Conservation (phyloP, 2,797 vertebrate genomes). For the Neomorphus geoffroyi region DNA sequence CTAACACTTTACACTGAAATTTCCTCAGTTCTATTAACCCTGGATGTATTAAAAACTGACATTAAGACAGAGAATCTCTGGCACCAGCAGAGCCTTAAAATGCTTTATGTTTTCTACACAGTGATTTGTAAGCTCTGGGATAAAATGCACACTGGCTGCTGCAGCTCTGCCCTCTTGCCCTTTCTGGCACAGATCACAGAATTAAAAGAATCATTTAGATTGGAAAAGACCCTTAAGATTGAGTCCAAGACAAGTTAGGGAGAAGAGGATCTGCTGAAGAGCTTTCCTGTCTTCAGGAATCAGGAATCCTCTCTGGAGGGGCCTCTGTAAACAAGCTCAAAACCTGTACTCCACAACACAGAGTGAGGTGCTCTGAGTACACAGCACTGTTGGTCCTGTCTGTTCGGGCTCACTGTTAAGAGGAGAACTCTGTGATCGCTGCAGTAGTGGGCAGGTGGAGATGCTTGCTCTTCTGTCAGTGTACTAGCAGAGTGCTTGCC, state of each 20-base stretch:
- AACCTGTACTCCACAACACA: neutral
- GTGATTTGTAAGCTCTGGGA: neutral
- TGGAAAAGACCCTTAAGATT: neutral
- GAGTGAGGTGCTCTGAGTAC: neutral
- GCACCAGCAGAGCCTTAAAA: neutral
- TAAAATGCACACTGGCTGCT: neutral
- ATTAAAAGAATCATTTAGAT: neutral
- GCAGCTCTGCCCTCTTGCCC: neutral
- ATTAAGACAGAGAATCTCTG: neutral
- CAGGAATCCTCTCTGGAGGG: neutral
- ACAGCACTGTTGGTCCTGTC: too few species aligned
- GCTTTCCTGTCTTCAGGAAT: neutral
- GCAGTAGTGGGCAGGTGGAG: neutral
- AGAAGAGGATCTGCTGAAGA: neutral
- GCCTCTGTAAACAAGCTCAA: neutral
- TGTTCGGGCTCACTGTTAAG: neutral
- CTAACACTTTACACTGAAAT: neutral
- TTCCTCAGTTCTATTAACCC: neutral
- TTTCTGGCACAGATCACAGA: neutral
- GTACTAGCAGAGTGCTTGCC: neutral
- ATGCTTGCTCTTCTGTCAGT: neutral
- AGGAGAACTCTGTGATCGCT: neutral
- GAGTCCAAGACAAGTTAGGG: neutral
- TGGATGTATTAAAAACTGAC: neutral
- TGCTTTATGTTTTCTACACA: neutral